Conservation (phyloP, 2,888 invertebrate species). For the Xylophagus ater region DNA sequence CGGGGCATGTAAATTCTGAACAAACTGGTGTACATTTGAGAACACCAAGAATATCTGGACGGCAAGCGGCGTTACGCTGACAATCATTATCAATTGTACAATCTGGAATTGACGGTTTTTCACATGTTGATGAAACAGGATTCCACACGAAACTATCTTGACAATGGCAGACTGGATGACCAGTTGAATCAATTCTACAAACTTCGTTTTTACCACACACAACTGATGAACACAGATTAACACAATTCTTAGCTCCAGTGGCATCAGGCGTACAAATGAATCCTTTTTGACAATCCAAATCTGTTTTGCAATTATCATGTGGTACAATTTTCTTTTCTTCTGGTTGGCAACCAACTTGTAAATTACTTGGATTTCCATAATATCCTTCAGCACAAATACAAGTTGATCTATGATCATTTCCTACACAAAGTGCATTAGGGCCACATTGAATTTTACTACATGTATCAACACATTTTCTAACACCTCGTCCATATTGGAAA, state of each 20-base stretch:
- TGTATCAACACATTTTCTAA: slow-evolving; percentile 74
- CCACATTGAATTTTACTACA: slow-evolving; percentile 83
- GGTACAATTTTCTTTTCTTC: slow-evolving; percentile 47
- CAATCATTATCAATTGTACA: slow-evolving; percentile 64
- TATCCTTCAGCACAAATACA: slow-evolving; percentile 79
- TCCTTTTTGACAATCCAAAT: slow-evolving; percentile 61
- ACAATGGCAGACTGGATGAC: slow-evolving; percentile 69
- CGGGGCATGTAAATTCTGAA: slow-evolving; percentile 69
- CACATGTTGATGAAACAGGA: slow-evolving; percentile 67
- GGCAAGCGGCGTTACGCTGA: slow-evolving; percentile 56
- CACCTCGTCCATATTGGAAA: slow-evolving; percentile 67
- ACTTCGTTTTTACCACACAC: slow-evolving; percentile 74
- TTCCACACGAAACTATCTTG: slow-evolving; percentile 71
- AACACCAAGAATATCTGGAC: slow-evolving; percentile 74
- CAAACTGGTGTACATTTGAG: slow-evolving; percentile 72
- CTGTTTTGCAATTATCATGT: slow-evolving; percentile 49
- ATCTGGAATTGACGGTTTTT: slow-evolving; percentile 78
- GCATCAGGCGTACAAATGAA: slow-evolving; percentile 56
- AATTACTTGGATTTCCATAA: slow-evolving; percentile 70
- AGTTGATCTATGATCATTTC: slow-evolving; percentile 71
- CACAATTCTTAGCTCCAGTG: slow-evolving; percentile 55
- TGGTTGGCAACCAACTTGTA: slow-evolving; percentile 66
- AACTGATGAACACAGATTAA: slow-evolving; percentile 67
- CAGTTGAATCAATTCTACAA: slow-evolving; percentile 55
- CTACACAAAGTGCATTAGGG: slow-evolving; percentile 77